A percentile compares a stretch with the other conserved stretches of the same genome.
Evolutionary conservation across 2,888 invertebrate species (phyloP).

Genomic region (Ectemnius lituratus): DNA sequence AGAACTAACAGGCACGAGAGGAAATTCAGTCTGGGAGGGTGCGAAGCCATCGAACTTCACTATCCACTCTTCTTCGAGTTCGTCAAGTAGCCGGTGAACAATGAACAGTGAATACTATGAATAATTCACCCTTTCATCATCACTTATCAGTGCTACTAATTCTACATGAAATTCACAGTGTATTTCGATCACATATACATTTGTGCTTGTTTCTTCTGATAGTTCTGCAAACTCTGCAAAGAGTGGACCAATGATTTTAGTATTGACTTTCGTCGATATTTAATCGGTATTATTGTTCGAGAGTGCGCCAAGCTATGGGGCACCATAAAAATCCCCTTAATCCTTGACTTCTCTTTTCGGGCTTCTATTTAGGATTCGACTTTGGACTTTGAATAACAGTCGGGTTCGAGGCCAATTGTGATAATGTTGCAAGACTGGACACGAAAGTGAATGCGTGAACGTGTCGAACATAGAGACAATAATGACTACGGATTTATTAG

Average conservation of each 20-base stretch:
- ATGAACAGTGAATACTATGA: not conserved
- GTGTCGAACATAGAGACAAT: conserved; percentile 50
- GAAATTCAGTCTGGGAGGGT: conserved; percentile 59
- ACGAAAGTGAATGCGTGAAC: conserved; percentile 30
- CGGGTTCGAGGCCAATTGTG: conserved; percentile 30
- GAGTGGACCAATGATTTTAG: not conserved
- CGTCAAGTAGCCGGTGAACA: not conserved
- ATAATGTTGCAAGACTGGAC: conserved; percentile 11
- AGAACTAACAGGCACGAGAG: conserved; percentile 46
- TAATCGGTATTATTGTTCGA: too few species aligned
- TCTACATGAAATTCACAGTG: too few species aligned
- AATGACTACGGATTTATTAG: conserved; percentile 50
- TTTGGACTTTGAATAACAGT: not conserved
- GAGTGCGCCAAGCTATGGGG: too few species aligned
- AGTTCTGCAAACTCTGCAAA: not conserved
- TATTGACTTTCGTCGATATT: not conserved
- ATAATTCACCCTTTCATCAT: not conserved
- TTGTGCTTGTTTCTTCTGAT: too few species aligned
- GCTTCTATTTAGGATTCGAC: not conserved
- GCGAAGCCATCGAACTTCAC: conserved; percentile 17
- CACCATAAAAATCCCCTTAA: too few species aligned
- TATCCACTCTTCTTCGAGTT: not conserved
- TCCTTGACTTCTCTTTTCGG: not conserved
- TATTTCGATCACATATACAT: too few species aligned
- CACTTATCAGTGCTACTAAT: too few species aligned